These are phyloP conservation scores for Karalla daura DNA, from an alignment of 2,797 vertebrate genomes.

Conservation along the genomic window DNA sequence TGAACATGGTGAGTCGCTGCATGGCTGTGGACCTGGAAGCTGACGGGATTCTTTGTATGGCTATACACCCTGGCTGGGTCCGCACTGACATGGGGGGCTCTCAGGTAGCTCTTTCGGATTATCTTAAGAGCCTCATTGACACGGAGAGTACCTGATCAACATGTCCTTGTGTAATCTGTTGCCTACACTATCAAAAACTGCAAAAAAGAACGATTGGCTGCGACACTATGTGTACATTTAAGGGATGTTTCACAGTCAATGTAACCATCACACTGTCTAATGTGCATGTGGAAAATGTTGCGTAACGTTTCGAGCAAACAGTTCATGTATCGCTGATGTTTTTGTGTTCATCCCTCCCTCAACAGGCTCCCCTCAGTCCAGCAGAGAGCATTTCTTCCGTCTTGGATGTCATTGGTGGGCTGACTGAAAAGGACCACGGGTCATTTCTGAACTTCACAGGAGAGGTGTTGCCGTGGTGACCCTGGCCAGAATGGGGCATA, in stretches of 20 bases:
- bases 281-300: no score
- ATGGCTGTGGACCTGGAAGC: slow-evolving; percentile 82
- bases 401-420: slow-evolving; percentile 80
- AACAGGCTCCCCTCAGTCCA: slow-evolving; percentile 80
- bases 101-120: slow-evolving; percentile 72
- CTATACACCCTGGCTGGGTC: slow-evolving; percentile 86
- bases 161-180: no score
- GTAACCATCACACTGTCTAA: neutral
- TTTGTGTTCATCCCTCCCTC: neutral
- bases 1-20: slow-evolving; percentile 87
- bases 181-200: no score
- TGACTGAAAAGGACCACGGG: slow-evolving; percentile 83
- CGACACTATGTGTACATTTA: neutral
- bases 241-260: neutral
- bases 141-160: no score
- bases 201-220: no score
- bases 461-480: slow-evolving; percentile 82
- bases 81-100: slow-evolving; percentile 86
- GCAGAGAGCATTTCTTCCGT: slow-evolving; percentile 80
- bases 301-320: no score
- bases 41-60: slow-evolving; percentile 85
- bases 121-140: no score
- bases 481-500: neutral
- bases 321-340: no score
- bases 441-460: slow-evolving; percentile 84